A percentile compares a stretch with the other conserved stretches of the same genome.
Evolutionary conservation across 2,797 vertebrate genomes (phyloP).

Genomic region (Lemur catta): DNA sequence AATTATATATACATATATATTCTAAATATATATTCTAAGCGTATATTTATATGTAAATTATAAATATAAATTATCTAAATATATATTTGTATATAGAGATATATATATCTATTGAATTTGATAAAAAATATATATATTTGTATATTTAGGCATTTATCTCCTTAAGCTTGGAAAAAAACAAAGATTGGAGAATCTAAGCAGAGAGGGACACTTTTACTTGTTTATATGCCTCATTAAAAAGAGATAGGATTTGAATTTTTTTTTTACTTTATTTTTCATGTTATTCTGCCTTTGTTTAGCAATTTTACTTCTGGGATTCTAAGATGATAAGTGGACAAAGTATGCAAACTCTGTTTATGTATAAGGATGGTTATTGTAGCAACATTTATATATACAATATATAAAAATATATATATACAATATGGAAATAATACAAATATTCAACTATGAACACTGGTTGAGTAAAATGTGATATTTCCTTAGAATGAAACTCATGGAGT

Average conservation of each 20-base stretch:
- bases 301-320: slow-evolving; percentile 26
- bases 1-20: neutral
- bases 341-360: neutral
- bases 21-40: neutral
- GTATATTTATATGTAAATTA: neutral
- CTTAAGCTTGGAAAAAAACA: neutral
- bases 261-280: neutral
- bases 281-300: slow-evolving; percentile 24
- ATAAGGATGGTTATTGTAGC: neutral
- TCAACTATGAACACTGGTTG: neutral
- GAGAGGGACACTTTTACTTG: neutral
- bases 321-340: neutral
- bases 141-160: neutral
- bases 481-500: slow-evolving; percentile 23
- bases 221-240: neutral
- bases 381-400: neutral
- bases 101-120: neutral
- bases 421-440: slow-evolving; percentile 10
- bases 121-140: neutral
- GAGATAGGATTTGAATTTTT: neutral
- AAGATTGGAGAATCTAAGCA: neutral
- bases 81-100: neutral
- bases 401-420: neutral
- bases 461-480: slow-evolving; percentile 22
- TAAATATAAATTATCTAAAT: neutral